These are phyloP conservation scores for Helicolenus hilgendorfi DNA, from an alignment of 2,797 vertebrate species.

Conservation along the genomic window DNA sequence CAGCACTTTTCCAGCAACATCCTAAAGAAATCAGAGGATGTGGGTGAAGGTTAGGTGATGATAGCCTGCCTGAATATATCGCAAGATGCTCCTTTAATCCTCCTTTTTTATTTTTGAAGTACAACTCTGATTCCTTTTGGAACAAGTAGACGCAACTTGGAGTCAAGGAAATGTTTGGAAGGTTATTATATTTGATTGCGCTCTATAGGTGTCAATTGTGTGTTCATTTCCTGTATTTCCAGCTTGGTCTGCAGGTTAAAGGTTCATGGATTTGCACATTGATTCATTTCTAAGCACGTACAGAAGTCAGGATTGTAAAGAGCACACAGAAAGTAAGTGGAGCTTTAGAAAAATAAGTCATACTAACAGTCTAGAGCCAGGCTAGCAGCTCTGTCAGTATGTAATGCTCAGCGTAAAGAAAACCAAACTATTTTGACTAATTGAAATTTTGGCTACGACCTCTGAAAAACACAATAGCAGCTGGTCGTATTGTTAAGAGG, in stretches of 20 bases:
- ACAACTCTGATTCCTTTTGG: not conserved
- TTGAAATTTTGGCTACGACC: not conserved
- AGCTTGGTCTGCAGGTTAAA: not conserved
- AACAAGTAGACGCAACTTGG: not conserved
- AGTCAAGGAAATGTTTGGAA: not conserved
- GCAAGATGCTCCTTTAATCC: not conserved
- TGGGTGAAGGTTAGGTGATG: not conserved
- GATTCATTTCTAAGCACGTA: not conserved
- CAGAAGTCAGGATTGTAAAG: not conserved
- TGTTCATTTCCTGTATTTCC: not conserved
- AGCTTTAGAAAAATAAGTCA: not conserved
- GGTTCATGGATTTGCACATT: constrained; percentile 14
- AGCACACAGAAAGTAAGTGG: not conserved
- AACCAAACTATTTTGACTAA: not conserved
- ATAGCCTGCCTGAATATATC: not conserved
- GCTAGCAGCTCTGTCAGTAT: not conserved
- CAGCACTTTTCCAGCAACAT: not conserved
- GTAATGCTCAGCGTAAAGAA: not conserved
- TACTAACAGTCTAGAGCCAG: not conserved
- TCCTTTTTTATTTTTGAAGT: not conserved
- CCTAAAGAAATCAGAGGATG: constrained; percentile 29
- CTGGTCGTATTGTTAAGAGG: no score
- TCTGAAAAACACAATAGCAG: no score
- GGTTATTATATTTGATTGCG: not conserved
- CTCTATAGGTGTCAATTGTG: not conserved